Conservation (phyloP, 2,797 vertebrate genomes). For the Poeciliopsis turneri region DNA sequence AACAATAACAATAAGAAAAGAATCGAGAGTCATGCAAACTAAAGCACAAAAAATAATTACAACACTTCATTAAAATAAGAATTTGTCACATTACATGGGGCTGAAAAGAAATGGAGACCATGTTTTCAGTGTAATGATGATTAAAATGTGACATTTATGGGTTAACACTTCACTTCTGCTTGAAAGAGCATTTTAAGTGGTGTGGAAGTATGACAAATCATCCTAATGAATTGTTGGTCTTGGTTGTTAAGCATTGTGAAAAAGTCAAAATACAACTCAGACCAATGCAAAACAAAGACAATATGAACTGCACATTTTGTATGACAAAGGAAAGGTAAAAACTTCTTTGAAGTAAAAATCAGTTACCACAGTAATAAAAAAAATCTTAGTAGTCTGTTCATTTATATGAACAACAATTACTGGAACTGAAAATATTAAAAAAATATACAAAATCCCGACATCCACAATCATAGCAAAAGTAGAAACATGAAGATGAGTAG, state of each 20-base stretch:
- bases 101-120: background rate
- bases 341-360: background rate
- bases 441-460: background rate
- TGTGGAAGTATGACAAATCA: slow-evolving; percentile 22
- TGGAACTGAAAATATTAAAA: background rate
- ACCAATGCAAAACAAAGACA: slow-evolving; percentile 18
- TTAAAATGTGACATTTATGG: slow-evolving; percentile 31
- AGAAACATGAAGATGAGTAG: background rate
- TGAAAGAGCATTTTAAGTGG: slow-evolving; percentile 6
- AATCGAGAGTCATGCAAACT: slow-evolving; percentile 20
- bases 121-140: slow-evolving; percentile 28
- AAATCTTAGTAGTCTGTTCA: no score
- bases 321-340: slow-evolving; percentile 27
- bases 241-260: slow-evolving; percentile 33
- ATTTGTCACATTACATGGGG: background rate
- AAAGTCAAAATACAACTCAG: slow-evolving; percentile 34
- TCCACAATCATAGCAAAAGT: background rate
- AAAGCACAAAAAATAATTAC: slow-evolving; percentile 21
- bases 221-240: slow-evolving; percentile 15
- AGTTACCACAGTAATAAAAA: background rate
- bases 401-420: background rate
- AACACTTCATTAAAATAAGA: slow-evolving; percentile 29
- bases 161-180: slow-evolving; percentile 2
- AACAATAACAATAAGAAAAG: slow-evolving; percentile 46
- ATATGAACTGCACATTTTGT: slow-evolving; percentile 14